These are phyloP conservation scores for Agrochola lota DNA, from an alignment of 2,888 invertebrate genomes.

Conservation along the genomic window DNA sequence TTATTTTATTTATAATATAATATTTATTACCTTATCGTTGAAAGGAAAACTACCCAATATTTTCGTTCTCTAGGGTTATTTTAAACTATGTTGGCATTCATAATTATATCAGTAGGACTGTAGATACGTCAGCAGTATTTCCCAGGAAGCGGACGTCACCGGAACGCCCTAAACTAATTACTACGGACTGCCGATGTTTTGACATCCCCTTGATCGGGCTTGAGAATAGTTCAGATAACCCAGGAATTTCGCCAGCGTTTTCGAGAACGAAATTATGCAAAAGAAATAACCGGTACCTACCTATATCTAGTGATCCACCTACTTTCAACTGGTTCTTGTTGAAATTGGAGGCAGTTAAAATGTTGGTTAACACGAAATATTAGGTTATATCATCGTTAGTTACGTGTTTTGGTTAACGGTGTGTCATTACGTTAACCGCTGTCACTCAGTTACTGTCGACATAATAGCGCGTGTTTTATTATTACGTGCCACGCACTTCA, in stretches of 20 bases:
- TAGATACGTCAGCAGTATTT: background rate
- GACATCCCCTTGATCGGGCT: background rate
- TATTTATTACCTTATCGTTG: background rate
- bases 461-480: conserved; percentile 7
- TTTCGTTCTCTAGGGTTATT: background rate
- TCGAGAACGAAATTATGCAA: background rate
- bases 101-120: background rate
- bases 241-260: background rate
- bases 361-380: conserved; percentile 37
- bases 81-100: background rate
- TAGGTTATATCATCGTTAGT: conserved; percentile 47
- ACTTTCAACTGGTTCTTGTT: conserved; percentile 25
- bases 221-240: background rate
- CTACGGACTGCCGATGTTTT: background rate
- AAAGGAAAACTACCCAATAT: background rate
- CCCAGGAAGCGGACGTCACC: too few species aligned
- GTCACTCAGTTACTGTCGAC: conserved; percentile 29
- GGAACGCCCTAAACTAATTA: background rate
- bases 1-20: too few species aligned
- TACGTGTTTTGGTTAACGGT: conserved; percentile 34
- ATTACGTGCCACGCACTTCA: background rate
- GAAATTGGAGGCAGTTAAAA: conserved; percentile 26
- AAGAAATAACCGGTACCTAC: background rate
- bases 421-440: conserved; percentile 28
- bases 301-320: background rate